Base-by-base conservation (phyloP, 1,140 invertebrate species). In the Homarus americanus region DNA sequence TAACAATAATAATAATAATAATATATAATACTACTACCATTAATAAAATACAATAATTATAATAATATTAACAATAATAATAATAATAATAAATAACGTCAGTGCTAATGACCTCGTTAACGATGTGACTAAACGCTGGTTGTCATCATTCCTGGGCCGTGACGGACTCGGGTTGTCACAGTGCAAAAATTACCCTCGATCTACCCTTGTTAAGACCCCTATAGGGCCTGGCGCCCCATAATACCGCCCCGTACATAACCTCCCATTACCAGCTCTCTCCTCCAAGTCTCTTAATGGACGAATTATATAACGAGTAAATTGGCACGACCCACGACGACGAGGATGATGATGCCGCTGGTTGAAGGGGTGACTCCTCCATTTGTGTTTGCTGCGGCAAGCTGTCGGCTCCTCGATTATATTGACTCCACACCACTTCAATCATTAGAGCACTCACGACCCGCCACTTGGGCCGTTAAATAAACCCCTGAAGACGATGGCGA, bases 1-100 rank as follows among this genome's bases (percentile, higher is more conserved):
- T n/a, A n/a, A n/a, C n/a, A n/a, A 76, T 76, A 76, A 76, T 76
- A 76, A 76, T 76, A 76, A 76, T 76, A 76, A 76, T 76, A 76
- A 76, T 76, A 76, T 7, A 76, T 76, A 76, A 76, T 76, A 76
- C 32, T n/a, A n/a, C n/a, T n/a, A n/a, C n/a, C n/a, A n/a, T n/a
- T n/a, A n/a, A n/a, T n/a, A n/a, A n/a, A n/a, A n/a, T n/a, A n/a
- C n/a, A n/a, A n/a, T 76, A 76, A 76, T 76, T 36, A 76, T 76
- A 76, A 76, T 76, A 76, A 76, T 36, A 28, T 10, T 76, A 76
- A 3, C 34, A 76, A 36, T 76, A 76, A 34, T 34, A 76, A 3
- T 40, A 76, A 36, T 76, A 76, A 69, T 69, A 24, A 69, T 69
- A 69, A 69, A 9, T 49, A 49, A 7, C 12, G 15, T 49, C 12